These are phyloP conservation scores for Meteorus cinctellus DNA, from an alignment of 2,888 invertebrate genomes.

Conservation along the genomic window DNA sequence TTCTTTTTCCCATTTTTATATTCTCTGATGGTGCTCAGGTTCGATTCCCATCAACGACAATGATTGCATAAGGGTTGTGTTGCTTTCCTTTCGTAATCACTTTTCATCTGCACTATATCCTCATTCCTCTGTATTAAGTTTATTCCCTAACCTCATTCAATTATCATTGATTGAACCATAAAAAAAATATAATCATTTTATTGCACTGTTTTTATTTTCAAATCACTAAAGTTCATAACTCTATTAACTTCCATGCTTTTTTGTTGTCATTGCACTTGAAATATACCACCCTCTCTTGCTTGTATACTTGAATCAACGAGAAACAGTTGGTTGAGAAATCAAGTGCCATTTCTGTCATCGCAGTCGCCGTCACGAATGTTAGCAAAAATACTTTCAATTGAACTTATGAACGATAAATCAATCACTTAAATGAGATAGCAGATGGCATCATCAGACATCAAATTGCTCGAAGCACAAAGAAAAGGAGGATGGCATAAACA, in stretches of 20 bases:
- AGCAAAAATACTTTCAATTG: background rate
- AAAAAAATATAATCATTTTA: background rate
- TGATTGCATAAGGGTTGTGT: background rate
- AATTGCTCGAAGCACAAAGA: conserved; percentile 21
- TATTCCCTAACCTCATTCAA: background rate
- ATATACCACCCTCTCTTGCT: background rate
- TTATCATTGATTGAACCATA: background rate
- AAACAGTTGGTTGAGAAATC: conserved; percentile 16
- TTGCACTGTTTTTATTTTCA: background rate
- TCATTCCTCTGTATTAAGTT: background rate
- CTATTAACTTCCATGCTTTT: background rate
- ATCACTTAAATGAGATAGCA: background rate
- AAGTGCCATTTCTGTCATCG: background rate
- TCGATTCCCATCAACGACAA: background rate
- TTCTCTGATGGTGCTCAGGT: background rate
- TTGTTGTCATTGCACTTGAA: background rate
- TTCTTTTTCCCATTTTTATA: background rate
- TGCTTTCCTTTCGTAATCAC: background rate
- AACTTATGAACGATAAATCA: conserved; percentile 13
- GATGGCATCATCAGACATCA: conserved; percentile 25
- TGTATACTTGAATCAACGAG: conserved; percentile 8
- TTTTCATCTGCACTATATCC: background rate
- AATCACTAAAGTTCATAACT: background rate
- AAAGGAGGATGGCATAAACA: background rate
- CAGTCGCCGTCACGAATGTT: background rate